Conservation (phyloP, 2,888 invertebrate species). For the Dorcus parallelipipedus region DNA sequence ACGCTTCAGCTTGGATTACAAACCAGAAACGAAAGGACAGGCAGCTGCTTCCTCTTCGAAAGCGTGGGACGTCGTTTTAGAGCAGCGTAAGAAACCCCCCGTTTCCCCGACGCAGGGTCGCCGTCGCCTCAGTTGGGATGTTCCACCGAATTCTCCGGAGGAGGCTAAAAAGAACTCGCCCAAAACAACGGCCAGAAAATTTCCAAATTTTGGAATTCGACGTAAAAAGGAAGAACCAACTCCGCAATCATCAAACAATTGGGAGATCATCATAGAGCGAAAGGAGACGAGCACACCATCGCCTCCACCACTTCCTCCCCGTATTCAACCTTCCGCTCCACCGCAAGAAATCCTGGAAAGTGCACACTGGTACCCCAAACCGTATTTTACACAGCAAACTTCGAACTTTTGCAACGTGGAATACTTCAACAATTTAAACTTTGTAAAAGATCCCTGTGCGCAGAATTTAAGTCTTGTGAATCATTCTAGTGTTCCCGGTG, state of each 20-base stretch:
- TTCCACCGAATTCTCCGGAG: background rate
- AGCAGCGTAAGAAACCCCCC: constrained; percentile 22
- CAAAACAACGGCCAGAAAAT: no score
- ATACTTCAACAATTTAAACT: no score
- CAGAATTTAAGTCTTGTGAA: no score
- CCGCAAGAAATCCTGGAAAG: constrained; percentile 34
- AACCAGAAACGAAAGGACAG: constrained; percentile 17
- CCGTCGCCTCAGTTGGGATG: constrained; percentile 3
- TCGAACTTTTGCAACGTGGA: no score
- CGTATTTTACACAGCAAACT: no score
- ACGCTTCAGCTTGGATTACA: constrained; percentile 27
- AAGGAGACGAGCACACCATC: constrained; percentile 4
- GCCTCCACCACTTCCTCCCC: constrained; percentile 27
- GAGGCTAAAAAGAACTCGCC: constrained; percentile 8
- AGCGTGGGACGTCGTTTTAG: constrained; percentile 45
- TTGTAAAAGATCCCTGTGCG: no score
- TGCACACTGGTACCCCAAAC: background rate
- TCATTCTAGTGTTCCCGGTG: no score
- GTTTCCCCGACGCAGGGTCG: constrained; percentile 23
- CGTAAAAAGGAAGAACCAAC: constrained; percentile 12
- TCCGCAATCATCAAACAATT: background rate
- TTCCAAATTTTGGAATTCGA: constrained; percentile 12
- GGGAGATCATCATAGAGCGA: constrained; percentile 15
- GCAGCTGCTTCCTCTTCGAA: constrained; percentile 23
- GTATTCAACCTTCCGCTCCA: constrained; percentile 42